phyloP scores from a whole-genome alignment of 92 coral and sea anemone species.

The Palythoa heliodiscus region DNA sequence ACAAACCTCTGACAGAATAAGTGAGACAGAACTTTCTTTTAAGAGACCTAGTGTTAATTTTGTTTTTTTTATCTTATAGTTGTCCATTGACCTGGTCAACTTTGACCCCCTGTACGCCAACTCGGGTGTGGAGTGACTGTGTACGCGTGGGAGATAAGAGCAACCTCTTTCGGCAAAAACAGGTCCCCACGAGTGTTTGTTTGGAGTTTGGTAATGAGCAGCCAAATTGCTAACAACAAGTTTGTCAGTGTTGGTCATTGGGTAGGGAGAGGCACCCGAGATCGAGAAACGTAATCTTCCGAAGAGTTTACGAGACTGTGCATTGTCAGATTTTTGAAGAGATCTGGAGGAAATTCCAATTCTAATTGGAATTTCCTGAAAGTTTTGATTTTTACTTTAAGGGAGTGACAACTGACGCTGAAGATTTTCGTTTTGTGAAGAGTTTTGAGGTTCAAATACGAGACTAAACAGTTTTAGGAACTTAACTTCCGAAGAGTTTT shows the following conservation, averaged over 20 bases:
- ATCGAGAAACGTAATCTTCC: neutral
- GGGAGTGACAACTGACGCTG: too few species aligned
- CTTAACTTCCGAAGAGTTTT: too few species aligned
- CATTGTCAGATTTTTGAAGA: too few species aligned
- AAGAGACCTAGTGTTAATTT: neutral
- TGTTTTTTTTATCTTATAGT: slow-evolving; percentile 50
- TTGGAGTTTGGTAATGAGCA: neutral
- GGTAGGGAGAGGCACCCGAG: neutral
- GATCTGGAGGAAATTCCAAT: too few species aligned
- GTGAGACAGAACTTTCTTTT: neutral
- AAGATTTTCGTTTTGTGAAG: too few species aligned
- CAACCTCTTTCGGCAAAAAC: neutral
- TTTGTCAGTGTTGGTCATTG: neutral
- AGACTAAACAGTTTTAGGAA: too few species aligned
- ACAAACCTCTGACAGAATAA: neutral
- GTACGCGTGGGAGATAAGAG: neutral
- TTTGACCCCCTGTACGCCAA: slow-evolving; percentile 81
- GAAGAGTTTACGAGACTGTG: neutral
- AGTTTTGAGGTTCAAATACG: too few species aligned
- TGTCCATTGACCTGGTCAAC: slow-evolving; percentile 74
- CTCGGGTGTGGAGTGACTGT: slow-evolving; percentile 22
- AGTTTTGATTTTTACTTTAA: too few species aligned
- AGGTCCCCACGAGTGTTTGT: neutral
- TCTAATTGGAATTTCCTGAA: too few species aligned
- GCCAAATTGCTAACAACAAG: neutral